Evolutionary conservation across 1,140 invertebrate species (phyloP).

Genomic region (Hormaphis cornu): DNA sequence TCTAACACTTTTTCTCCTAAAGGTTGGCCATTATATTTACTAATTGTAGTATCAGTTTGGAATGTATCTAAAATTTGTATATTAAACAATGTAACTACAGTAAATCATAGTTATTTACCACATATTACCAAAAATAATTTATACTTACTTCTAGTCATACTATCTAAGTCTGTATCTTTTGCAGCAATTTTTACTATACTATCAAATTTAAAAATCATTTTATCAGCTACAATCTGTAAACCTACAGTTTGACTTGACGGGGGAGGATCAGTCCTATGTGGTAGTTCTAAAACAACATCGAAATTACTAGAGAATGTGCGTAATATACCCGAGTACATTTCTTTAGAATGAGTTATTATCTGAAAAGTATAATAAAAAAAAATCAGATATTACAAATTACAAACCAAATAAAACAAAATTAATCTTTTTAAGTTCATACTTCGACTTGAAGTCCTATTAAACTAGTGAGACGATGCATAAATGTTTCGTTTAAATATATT

Average conservation of each 20-base stretch:
- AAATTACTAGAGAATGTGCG: slow-evolving; percentile 74
- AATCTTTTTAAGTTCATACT: slow-evolving; percentile 41
- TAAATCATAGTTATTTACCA: not conserved
- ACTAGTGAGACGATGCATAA: slow-evolving; percentile 74
- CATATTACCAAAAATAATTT: not conserved
- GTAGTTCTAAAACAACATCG: slow-evolving; percentile 74
- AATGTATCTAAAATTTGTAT: slow-evolving; percentile 50
- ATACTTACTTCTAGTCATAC: slow-evolving; percentile 59
- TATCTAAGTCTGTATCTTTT: slow-evolving; percentile 76
- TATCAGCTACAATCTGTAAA: slow-evolving; percentile 56
- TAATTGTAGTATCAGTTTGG: slow-evolving; percentile 72
- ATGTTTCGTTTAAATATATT: slow-evolving; percentile 74
- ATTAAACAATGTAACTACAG: not conserved
- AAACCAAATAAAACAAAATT: not conserved
- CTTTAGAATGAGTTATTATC: slow-evolving; percentile 68
- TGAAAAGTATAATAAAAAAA: slow-evolving; percentile 40
- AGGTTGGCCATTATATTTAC: slow-evolving; percentile 52
- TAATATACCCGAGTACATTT: slow-evolving; percentile 76
- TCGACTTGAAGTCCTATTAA: slow-evolving; percentile 72
- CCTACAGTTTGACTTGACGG: slow-evolving; percentile 51
- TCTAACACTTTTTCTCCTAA: slow-evolving; percentile 70
- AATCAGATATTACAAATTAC: slow-evolving; percentile 6
- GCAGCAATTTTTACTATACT: slow-evolving; percentile 72
- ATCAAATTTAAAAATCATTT: slow-evolving; percentile 72
- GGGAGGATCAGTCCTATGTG: slow-evolving; percentile 64